phyloP scores from a whole-genome alignment of 2,113 vertebrate genomes.

The Campylomormyrus tamandua region DNA sequence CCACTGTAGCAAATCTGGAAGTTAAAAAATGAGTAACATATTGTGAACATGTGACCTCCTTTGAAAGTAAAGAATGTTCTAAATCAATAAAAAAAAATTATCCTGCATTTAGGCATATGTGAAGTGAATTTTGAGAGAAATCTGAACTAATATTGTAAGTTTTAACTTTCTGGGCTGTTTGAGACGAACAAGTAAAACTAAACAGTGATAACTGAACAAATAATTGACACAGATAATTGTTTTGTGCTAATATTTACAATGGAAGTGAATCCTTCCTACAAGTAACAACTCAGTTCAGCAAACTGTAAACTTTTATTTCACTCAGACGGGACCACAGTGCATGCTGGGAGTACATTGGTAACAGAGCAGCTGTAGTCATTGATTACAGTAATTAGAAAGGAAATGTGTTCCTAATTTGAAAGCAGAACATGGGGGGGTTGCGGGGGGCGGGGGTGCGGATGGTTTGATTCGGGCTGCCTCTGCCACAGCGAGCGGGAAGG shows the following conservation, averaged over 20 bases:
- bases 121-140: neutral
- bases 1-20: neutral
- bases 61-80: neutral
- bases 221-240: constrained; percentile 2
- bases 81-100: neutral
- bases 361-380: constrained; percentile 24
- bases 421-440: neutral
- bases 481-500: constrained; percentile 13
- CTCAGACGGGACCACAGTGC: neutral
- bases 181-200: constrained; percentile 4
- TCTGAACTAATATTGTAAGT: neutral
- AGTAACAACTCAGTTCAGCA: constrained; percentile 26
- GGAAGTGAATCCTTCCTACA: constrained; percentile 35
- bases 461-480: neutral
- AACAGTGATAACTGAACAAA: constrained; percentile 20
- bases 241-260: constrained; percentile 40
- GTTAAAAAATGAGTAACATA: neutral
- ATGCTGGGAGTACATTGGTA: constrained; percentile 18
- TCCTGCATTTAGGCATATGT: neutral
- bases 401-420: constrained; percentile 32
- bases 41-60: neutral
- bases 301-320: constrained; percentile 28
- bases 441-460: neutral
- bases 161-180: constrained; percentile 1
- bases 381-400: constrained; percentile 45